Percentiles rank a stretch among this genome's conserved stretches.
phyloP scores from a whole-genome alignment of 1,140 invertebrate species.

The Lanistes nyassanus region DNA sequence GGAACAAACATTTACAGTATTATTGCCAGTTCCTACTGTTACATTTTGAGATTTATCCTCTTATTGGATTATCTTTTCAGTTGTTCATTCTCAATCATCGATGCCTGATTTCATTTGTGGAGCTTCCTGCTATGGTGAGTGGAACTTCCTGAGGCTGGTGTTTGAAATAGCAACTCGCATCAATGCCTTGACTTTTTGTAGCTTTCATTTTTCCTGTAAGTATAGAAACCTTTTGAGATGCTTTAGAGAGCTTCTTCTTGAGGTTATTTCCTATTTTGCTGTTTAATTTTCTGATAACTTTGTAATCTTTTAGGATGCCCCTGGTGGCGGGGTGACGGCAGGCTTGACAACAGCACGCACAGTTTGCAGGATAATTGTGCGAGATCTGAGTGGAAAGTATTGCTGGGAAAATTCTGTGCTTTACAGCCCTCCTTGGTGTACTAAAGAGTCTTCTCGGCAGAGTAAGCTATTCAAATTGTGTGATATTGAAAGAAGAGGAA shows the following conservation, averaged over 20 bases:
- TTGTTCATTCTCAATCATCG: constrained; percentile 85
- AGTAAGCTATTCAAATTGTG: constrained; percentile 38
- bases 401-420: constrained; percentile 95
- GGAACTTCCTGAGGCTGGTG: neutral
- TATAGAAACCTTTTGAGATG: too few relatives aligned
- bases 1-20: too few relatives aligned
- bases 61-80: constrained; percentile 71
- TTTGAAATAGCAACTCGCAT: neutral
- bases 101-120: constrained; percentile 88
- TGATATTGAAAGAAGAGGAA: too few relatives aligned
- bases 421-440: constrained; percentile 71
- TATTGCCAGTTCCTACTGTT: neutral
- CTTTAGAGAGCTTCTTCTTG: too few relatives aligned
- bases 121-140: constrained; percentile 81
- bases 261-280: neutral
- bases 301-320: constrained; percentile 78
- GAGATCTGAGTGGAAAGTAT: constrained; percentile 95
- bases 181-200: too few relatives aligned
- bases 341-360: constrained; percentile 71
- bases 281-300: too few relatives aligned
- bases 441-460: constrained; percentile 58
- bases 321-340: constrained; percentile 84
- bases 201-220: too few relatives aligned
- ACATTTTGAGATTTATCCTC: neutral
- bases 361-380: constrained; percentile 83